A percentile compares a stretch with the other conserved stretches of the same genome.
These are phyloP conservation scores for Molossus molossus DNA, from an alignment of 2,797 vertebrate genomes.

Conservation along the genomic window DNA sequence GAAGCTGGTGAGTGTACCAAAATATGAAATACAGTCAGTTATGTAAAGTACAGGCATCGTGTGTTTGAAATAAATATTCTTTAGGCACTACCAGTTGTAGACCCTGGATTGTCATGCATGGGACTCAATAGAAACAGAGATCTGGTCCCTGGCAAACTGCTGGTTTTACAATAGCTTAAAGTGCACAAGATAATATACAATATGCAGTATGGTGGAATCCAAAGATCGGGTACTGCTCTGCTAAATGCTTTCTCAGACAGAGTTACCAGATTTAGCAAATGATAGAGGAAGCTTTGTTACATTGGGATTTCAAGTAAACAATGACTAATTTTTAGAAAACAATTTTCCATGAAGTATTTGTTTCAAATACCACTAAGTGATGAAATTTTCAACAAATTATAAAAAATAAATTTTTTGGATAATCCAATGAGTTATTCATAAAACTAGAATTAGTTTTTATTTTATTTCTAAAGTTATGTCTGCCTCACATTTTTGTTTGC, in stretches of 20 bases:
- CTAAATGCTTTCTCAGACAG: background rate
- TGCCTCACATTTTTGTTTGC: background rate
- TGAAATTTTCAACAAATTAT: constrained; percentile 8
- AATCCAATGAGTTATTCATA: background rate
- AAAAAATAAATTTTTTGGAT: background rate
- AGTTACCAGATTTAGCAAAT: background rate
- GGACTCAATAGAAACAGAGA: constrained; percentile 53
- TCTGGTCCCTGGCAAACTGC: background rate
- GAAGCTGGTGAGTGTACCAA: background rate
- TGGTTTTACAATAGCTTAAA: background rate
- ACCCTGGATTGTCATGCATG: background rate
- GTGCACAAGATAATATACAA: background rate
- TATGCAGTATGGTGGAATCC: background rate
- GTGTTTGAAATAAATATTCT: background rate
- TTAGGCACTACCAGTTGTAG: background rate
- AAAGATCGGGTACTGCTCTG: background rate
- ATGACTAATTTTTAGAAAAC: background rate
- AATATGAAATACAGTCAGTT: constrained; percentile 18
- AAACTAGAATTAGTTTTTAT: background rate
- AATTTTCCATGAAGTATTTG: constrained; percentile 10
- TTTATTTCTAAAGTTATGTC: background rate
- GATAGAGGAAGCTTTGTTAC: background rate
- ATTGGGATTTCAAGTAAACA: constrained; percentile 41
- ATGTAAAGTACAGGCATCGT: background rate
- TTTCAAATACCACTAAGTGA: constrained; percentile 2